Conservation (phyloP, 2,113 vertebrate genomes). For the Nothocercus nigrocapillus region DNA sequence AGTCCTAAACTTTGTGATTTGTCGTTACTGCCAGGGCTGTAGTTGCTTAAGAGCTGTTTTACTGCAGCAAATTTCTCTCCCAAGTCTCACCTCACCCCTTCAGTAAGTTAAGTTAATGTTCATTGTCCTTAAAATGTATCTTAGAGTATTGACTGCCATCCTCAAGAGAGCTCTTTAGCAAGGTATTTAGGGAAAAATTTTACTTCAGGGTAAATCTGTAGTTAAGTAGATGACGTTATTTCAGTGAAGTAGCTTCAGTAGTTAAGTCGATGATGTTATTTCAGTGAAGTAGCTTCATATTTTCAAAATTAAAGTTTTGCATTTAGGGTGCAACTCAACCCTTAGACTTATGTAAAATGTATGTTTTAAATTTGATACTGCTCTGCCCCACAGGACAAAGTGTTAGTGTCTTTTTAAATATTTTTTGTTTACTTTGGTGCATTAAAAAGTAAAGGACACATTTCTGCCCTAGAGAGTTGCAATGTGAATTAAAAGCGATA, state of each 20-base stretch:
- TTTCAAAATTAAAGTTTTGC: neutral
- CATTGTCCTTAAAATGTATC: neutral
- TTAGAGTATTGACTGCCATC: neutral
- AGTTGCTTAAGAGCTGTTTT: slow-evolving; percentile 47
- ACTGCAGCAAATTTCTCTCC: slow-evolving; percentile 1
- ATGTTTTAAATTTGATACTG: neutral
- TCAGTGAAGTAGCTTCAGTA: neutral
- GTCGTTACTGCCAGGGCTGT: neutral
- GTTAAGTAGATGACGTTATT: neutral
- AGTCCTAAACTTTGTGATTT: slow-evolving; percentile 49
- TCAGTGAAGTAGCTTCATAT: neutral
- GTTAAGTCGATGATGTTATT: neutral
- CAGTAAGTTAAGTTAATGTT: neutral
- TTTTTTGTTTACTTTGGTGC: neutral
- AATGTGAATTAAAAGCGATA: neutral
- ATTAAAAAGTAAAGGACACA: neutral
- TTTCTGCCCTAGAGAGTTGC: neutral
- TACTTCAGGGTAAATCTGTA: fast-evolving
- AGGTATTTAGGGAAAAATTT: neutral
- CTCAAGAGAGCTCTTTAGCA: neutral
- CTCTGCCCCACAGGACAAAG: neutral
- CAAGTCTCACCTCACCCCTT: neutral
- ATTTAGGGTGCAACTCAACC: neutral
- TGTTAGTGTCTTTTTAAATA: neutral
- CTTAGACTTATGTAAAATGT: neutral